Percentiles rank a stretch among this genome's conserved stretches.
These are phyloP conservation scores for Dorcus hopei DNA, from an alignment of 2,888 invertebrate genomes.

Conservation along the genomic window DNA sequence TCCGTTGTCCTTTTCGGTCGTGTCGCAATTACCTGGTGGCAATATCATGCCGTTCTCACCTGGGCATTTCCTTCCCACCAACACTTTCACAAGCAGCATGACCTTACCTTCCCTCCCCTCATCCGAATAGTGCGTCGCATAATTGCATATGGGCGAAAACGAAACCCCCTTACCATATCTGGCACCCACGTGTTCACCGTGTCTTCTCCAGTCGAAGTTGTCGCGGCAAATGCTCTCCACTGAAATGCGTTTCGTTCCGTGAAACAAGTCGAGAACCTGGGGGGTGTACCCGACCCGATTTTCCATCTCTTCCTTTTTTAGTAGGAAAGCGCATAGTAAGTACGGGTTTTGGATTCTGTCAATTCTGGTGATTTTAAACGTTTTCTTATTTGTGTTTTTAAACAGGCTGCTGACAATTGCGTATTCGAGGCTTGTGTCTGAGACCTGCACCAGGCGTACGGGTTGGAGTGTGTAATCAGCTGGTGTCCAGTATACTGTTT, in stretches of 20 bases:
- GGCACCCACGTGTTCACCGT: conserved; percentile 1
- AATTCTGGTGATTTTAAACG: conserved; percentile 2
- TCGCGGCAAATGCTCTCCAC: neutral
- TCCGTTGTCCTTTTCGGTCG: conserved; percentile 23
- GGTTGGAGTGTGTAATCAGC: neutral
- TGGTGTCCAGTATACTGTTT: neutral
- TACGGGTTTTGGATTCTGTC: conserved; percentile 13
- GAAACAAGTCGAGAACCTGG: conserved; percentile 4
- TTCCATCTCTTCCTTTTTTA: conserved; percentile 11
- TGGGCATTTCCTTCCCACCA: conserved; percentile 10
- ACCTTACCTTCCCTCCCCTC: neutral
- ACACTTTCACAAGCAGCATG: conserved; percentile 9
- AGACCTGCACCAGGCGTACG: neutral
- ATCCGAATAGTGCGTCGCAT: conserved; percentile 6
- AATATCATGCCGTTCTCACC: conserved; percentile 23
- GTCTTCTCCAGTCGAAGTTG: conserved; percentile 12
- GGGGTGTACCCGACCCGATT: neutral
- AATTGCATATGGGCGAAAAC: conserved; percentile 4
- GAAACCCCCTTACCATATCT: conserved; percentile 8
- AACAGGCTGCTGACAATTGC: neutral
- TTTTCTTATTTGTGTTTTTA: neutral
- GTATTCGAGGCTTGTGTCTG: neutral
- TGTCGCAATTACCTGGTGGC: conserved; percentile 26
- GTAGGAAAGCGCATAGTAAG: conserved; percentile 6
- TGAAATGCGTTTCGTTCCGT: conserved; percentile 3